Base-by-base conservation (phyloP, 2,113 vertebrate species). In the Bubo bubo region DNA sequence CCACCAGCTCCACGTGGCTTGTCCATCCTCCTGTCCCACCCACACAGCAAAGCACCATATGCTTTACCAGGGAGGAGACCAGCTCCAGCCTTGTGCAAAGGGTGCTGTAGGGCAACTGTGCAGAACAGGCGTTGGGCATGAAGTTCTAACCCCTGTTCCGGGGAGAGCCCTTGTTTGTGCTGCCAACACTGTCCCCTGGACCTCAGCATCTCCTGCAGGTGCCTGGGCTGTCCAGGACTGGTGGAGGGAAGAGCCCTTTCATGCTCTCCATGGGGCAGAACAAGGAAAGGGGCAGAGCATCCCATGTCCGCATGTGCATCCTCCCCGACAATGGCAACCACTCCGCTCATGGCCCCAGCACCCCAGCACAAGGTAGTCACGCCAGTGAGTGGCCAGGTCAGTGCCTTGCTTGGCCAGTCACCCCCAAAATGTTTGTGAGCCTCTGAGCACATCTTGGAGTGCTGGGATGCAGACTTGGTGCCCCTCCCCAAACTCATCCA, bases 241-340 rank as follows among this genome's bases (percentile, higher is more conserved):
- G 12, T 20, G 27, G 5, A 66, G 59, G 4, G 26, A n/a, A 52
- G 39, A 79, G 19, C 9, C 41, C 19, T 39, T 63, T 18, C 43
- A 10, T 16, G 26, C 37, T 67, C 30, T 67, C 37, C 52, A 4
- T 3, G 12, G 32, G 19, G 52, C 60, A 85, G 39, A 62, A 19
- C 23, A 53, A 34, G 21, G 41, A 13, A 64, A 80, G 26, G 19
- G 30, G 17, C 39, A 95, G 27, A 75, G 43, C 52, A 86, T 28
- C 49, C 12, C 62, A 8, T 8, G 39, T 59, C 55, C 16, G 35
- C 12, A 3, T 10, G 21, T 39, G 9, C 43, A 34, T 4, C 8
- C 3, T 16, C 9, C 10, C 14, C 24, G 4, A 5, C 1, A 0
- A 18, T 27, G 30, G 15, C 63, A 80, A 21, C 8, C 1, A 1